A percentile compares a stretch with the other conserved stretches of the same genome.
Conservation (phyloP, 2,888 invertebrate genomes). For the Harpalus rubripes region DNA sequence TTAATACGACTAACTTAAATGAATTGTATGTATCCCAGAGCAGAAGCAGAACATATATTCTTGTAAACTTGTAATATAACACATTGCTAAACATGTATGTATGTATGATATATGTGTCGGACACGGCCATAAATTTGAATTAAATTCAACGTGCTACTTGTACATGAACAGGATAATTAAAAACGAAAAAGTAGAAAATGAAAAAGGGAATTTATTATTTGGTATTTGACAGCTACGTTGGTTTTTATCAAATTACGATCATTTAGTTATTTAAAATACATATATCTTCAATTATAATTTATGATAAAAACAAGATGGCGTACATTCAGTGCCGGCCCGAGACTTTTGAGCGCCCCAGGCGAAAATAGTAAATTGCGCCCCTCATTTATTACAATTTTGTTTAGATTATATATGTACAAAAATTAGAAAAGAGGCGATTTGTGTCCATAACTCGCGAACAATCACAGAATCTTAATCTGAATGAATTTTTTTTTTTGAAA, state of each 20-base stretch:
- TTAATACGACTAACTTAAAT: not conserved
- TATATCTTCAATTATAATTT: no score
- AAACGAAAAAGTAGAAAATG: not conserved
- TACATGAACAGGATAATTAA: not conserved
- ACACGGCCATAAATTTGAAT: not conserved
- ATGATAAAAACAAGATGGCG: no score
- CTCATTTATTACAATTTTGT: no score
- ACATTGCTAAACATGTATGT: not conserved
- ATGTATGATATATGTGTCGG: not conserved
- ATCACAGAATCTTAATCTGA: no score
- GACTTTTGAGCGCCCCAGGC: no score
- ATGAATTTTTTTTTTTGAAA: no score
- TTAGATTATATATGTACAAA: no score
- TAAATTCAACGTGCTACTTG: not conserved
- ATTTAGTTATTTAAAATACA: no score
- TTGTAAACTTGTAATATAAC: not conserved
- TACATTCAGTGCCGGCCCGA: no score
- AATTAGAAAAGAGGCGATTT: no score
- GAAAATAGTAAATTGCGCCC: no score
- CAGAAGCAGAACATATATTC: not conserved
- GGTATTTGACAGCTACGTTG: not conserved
- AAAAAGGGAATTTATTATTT: not conserved
- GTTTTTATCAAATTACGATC: not conserved
- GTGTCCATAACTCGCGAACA: no score
- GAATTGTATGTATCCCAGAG: not conserved